These are phyloP conservation scores for Drosophila rufa DNA, from an alignment of 1,140 invertebrate species.

Conservation along the genomic window DNA sequence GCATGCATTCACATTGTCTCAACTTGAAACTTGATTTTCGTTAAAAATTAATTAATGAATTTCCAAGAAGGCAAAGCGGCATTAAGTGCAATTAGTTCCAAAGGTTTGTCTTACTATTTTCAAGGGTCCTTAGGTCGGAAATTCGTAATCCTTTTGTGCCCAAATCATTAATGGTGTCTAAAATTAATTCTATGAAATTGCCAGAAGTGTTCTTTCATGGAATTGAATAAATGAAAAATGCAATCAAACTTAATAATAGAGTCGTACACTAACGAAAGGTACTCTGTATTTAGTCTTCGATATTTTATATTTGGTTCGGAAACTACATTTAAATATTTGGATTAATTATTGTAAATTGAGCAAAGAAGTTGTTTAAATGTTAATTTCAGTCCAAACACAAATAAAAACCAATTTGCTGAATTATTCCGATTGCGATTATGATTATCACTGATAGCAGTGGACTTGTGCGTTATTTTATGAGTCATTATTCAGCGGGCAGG, in stretches of 20 bases:
- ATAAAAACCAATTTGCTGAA: constrained; percentile 11
- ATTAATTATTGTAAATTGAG: too few relatives aligned
- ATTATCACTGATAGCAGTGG: constrained; percentile 11
- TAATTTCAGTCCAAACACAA: background rate
- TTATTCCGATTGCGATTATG: constrained; percentile 14
- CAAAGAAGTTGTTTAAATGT: too few relatives aligned
- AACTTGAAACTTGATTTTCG: background rate
- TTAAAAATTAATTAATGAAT: background rate
- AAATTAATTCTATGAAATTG: background rate
- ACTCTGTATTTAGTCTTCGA: too few relatives aligned
- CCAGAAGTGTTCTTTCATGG: background rate
- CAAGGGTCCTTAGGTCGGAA: background rate
- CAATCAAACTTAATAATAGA: too few relatives aligned
- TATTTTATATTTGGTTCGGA: too few relatives aligned
- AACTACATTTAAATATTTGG: background rate
- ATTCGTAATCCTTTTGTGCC: background rate
- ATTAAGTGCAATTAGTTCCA: background rate
- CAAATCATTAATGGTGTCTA: background rate
- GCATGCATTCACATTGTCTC: background rate
- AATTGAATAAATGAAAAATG: background rate
- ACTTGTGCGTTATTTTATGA: constrained; percentile 1
- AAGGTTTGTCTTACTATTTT: background rate
- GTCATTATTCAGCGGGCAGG: background rate
- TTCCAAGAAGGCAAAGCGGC: background rate
- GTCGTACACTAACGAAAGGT: too few relatives aligned